Base-by-base conservation (phyloP, 2,888 invertebrate genomes). In the Linnaemya tessellans region DNA sequence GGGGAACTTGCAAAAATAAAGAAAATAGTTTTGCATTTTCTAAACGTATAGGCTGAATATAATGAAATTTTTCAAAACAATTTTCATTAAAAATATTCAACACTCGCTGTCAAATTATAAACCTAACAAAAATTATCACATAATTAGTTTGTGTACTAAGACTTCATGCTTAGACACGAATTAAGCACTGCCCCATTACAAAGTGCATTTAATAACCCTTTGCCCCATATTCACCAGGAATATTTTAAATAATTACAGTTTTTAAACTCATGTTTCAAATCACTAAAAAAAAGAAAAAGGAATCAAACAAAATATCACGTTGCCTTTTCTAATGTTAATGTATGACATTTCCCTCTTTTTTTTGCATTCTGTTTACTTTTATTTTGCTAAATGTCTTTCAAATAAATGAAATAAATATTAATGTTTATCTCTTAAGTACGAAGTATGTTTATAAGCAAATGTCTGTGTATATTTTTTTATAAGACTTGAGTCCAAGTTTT, bases 321-420 rank as follows among this genome's bases (percentile, higher is more conserved):
- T 8, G 38, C 15, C 25, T 73, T 64, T 73, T 49, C 88, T 88
- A 88, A 89, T 80, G 67, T 73, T 90, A 90, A 90, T 89, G 89
- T 90, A 89, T 90, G 90, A 91, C 41, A 89, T 89, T 90, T 91
- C n/a, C n/a, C n/a, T n/a, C 88, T 88, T 89, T 89, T 88, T 89
- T 54, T 62, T 25, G 64, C 15, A 9, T 56, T 35, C 30, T 5
- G 7, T n/a, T 62, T 65, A 30, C 15, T 56, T 71, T 77, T 71
- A 68, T 80, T 82, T 82, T 82, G 81, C 71, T 84, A 82, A 83
- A 77, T 84, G 73, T 80, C 80, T 78, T 79, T 75, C 46, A 81
- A 81, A 80, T 71, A 78, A 81, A 60, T 74, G 60, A 83, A 77
- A 86, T 80, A 86, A 86, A 75, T 77, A 80, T 84, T 84, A 86